Evolutionary conservation across 1,140 invertebrate species (phyloP), one percentile per base, ranked within the genome.

Genomic region (Sycobia sp.): DNA sequence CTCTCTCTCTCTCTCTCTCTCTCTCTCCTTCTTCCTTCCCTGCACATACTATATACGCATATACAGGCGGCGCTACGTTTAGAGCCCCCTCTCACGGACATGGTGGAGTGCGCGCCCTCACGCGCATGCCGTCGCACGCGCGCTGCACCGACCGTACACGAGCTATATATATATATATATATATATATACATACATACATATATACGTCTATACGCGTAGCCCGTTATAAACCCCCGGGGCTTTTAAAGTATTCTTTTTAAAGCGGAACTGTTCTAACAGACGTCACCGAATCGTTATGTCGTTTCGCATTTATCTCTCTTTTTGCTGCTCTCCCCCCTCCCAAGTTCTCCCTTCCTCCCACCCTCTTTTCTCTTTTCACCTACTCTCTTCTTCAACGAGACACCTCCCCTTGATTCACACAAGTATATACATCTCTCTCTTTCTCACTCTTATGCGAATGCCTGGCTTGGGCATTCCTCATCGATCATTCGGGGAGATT

Each of bases 241-340:
- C 80, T 79, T 81, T 82, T 82, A 82, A 82, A 82, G 80, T 81
- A 81, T 82, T 79, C 78, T 81, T 82, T 81, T 82, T 82, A 82
- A 82, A 82, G 80, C 78, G 68, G 79, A 81, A 75, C 79, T 76
- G 69, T 79, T 73, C 73, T 76, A 79, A 77, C 62, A 55, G 51
- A 46, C 51, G 41, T 49, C 41, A 55, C 22, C 44, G 38, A 78
- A 77, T 77, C 73, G 76, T 73, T 74, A 74, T 75, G 74, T 73
- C 70, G 67, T 69, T 69, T 68, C 29, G 38, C 47, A 38, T 56
- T 46, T 60, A 23, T 51, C 51, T 50, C 29, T 25, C 46, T 32
- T 38, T 41, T 57, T 27, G 14, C 34, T n/a, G n/a, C n/a, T 65
- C 50, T 18, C n/a, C n/a, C n/a, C n/a, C n/a, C n/a, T n/a, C n/a